Percentiles rank a stretch among this genome's conserved stretches.
These are phyloP conservation scores for Pantala flavescens DNA, from an alignment of 1,140 invertebrate species.

Conservation along the genomic window DNA sequence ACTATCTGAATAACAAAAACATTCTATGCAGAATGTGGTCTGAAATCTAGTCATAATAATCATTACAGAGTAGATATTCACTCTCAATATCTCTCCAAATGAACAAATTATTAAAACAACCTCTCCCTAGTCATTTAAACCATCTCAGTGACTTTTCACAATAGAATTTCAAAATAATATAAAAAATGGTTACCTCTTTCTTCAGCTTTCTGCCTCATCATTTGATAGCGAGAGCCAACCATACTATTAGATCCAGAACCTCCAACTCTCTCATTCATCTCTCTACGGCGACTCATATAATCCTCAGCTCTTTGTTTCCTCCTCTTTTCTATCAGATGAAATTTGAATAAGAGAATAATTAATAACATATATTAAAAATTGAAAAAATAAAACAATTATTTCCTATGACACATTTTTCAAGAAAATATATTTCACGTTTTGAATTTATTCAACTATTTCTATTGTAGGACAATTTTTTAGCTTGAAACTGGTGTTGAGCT, in stretches of 20 bases:
- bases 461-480: too few relatives aligned
- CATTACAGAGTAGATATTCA: too few relatives aligned
- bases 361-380: background rate
- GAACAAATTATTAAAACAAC: too few relatives aligned
- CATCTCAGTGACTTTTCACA: background rate
- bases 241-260: background rate
- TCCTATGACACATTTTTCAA: too few relatives aligned
- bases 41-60: too few relatives aligned
- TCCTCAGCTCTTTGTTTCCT: constrained; percentile 70
- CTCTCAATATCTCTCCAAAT: too few relatives aligned
- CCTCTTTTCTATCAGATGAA: constrained; percentile 53
- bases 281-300: constrained; percentile 55
- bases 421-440: too few relatives aligned
- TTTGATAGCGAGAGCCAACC: constrained; percentile 34
- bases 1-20: too few relatives aligned
- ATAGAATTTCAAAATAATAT: background rate
- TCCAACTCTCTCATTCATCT: constrained; percentile 54
- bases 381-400: too few relatives aligned
- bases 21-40: too few relatives aligned
- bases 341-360: constrained; percentile 13
- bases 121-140: background rate
- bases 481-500: too few relatives aligned
- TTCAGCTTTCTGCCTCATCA: constrained; percentile 39
- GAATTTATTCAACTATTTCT: too few relatives aligned
- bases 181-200: constrained; percentile 35